These are phyloP conservation scores for Malthinus seriepunctatus DNA, from an alignment of 2,888 invertebrate species.

Conservation along the genomic window DNA sequence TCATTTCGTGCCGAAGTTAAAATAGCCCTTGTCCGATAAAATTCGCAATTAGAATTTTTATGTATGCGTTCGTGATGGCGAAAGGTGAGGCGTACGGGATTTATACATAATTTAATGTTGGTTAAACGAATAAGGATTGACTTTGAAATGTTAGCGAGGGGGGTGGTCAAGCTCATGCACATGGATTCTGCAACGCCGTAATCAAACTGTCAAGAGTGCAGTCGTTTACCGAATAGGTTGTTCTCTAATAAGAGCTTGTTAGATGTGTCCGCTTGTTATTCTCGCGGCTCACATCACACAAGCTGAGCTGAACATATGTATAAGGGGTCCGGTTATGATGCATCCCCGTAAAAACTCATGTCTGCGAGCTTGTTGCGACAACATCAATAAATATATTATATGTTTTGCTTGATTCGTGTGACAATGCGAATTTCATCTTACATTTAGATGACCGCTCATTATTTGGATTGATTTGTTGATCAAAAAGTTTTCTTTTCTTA, in stretches of 20 bases:
- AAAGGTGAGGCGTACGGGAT: constrained; percentile 5
- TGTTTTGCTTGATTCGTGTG: constrained; percentile 38
- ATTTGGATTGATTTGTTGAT: constrained; percentile 35
- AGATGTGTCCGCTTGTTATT: constrained; percentile 42
- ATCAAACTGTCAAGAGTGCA: constrained; percentile 43
- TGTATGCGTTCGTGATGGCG: background rate
- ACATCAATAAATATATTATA: constrained; percentile 45
- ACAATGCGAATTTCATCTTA: constrained; percentile 27
- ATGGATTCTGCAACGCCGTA: constrained; percentile 42
- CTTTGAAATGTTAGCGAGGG: constrained; percentile 6
- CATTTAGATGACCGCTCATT: constrained; percentile 33
- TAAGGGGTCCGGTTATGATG: constrained; percentile 39
- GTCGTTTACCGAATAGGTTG: constrained; percentile 39
- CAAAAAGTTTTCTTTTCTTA: constrained; percentile 27
- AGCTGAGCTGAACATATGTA: constrained; percentile 40
- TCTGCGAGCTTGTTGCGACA: constrained; percentile 40
- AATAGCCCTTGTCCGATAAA: constrained; percentile 21
- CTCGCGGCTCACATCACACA: constrained; percentile 37
- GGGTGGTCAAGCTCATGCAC: constrained; percentile 36
- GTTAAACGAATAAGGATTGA: constrained; percentile 12
- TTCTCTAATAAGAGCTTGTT: constrained; percentile 40
- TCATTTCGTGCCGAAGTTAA: constrained; percentile 14
- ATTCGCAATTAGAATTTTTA: constrained; percentile 29
- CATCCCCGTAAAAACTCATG: constrained; percentile 40
- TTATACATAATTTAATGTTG: constrained; percentile 23